Base-by-base conservation (phyloP, 2,113 vertebrate species). In the Propithecus coquereli region DNA sequence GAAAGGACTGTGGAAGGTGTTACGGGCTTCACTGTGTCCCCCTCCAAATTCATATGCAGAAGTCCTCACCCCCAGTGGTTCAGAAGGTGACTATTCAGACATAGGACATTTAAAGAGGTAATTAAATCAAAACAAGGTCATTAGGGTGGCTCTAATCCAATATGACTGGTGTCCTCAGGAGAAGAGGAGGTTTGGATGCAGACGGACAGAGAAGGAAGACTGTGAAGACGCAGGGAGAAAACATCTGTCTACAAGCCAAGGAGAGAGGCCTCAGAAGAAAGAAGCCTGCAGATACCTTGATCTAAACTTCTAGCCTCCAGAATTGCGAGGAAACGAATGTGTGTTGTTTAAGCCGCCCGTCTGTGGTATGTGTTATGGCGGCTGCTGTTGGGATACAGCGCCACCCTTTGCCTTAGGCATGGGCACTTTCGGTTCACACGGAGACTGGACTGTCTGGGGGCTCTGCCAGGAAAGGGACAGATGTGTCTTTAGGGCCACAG, bases 381-480 rank as follows among this genome's bases (percentile, higher is more conserved):
- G n/a, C 47, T 0, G 74, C 63, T 76, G 0, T 65, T 27, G 11
- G 50, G 45, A 20, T 11, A 66, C 0, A 13, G 7, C 11, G 0
- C 22, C 16, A 45, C 16, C 32, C 54, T 57, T 11, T 10, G 66
- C 45, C n/a, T 81, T 9, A 57, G 30, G n/a, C 20, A 0, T 10
- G 70, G 57, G n/a, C n/a, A 52, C 11, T 23, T 52, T 11, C 37
- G 0, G 52, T 18, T 87, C 54, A 45, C 16, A 14, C 0, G 2
- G 74, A 90, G 45, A 27, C 6, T 43, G 40, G 5, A 1, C 13
- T 37, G 43, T 54, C 40, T 32, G 8, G 50, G 32, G 2, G 23
- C 68, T 79, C 50, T 76, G 32, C 32, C 66, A 40, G 34, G 34
- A 61, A 88, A 86, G 30, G 43, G 27, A 70, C 32, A 87, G 3